Base-by-base conservation (phyloP, 2,797 vertebrate species). In the Danionella dracula region DNA sequence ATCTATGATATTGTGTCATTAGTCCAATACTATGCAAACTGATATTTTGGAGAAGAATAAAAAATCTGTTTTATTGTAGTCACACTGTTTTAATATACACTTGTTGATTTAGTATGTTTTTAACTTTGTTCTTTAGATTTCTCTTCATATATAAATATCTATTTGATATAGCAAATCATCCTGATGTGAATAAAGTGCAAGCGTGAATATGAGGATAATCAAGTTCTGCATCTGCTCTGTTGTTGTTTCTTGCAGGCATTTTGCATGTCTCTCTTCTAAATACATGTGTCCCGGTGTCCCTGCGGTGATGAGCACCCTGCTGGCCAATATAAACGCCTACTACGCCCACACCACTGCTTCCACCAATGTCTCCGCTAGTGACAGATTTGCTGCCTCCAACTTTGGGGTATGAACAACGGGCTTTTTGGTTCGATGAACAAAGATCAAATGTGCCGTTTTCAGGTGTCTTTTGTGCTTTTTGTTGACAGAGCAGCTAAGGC, bases 201-300 rank as follows among this genome's bases (percentile, higher is more conserved):
- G n/a, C n/a, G n/a, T n/a, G n/a, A n/a, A n/a, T n/a, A 27, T 53
- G 17, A 42, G 20, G 8, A 42, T 35, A 51, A 63, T 1, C 19
- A n/a, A 5, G 12, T 29, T 56, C 34, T 23, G 17, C 37, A 11
- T 56, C 12, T 41, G 23, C 16, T 51, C 12, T 72, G 20, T 44
- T 31, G 57, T 34, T 42, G 32, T 66, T 9, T 58, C 40, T 77
- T 27, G 11, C 79, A 99, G 96, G 79, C 95, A 99, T 83, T 99
- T 99, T 84, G 95, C 96, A 6, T 99, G 96, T 84, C 91, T 99
- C 57, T 99, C 96, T 0, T 97, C 96, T 45, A 99, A 99, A 82
- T 99, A 99, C 82, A 99, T 99, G 96, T 98, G 94, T 78, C 95
- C 96, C 1, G 95, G 96, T 0, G 94, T 99, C 23, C 96, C 96